phyloP scores from a whole-genome alignment of 2,888 invertebrate species.

The Alentia gelatinosa region DNA sequence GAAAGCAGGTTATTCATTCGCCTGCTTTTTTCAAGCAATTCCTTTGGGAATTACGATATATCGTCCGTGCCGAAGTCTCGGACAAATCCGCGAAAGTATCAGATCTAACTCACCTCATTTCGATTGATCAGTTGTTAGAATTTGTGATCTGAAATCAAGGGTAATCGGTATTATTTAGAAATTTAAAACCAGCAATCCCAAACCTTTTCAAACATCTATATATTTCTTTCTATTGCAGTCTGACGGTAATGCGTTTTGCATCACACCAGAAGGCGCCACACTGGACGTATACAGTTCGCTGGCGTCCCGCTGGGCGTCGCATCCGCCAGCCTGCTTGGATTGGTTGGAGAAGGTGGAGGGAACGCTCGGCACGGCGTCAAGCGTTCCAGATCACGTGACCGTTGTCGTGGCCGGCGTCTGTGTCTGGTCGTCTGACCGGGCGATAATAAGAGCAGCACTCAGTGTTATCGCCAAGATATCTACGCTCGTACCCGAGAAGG shows the following conservation, averaged over 20 bases:
- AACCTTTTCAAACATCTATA: too few relatives aligned
- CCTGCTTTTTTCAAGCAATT: too few relatives aligned
- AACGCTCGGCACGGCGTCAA: neutral
- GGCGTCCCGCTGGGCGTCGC: neutral
- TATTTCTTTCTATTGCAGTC: neutral
- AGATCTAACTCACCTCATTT: too few relatives aligned
- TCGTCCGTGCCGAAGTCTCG: too few relatives aligned
- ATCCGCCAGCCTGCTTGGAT: neutral
- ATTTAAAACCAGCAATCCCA: too few relatives aligned
- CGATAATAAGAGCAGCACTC: neutral
- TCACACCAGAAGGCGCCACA: constrained; percentile 8
- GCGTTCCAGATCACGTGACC: neutral
- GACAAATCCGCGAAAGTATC: too few relatives aligned
- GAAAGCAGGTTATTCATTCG: too few relatives aligned
- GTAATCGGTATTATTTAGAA: too few relatives aligned
- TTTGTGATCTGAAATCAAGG: too few relatives aligned
- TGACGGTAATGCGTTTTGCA: neutral
- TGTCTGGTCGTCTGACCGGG: neutral
- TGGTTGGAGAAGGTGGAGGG: neutral
- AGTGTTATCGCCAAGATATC: neutral
- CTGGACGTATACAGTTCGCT: neutral
- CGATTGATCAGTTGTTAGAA: too few relatives aligned
- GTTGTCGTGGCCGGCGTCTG: constrained; percentile 20
- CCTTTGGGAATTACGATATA: too few relatives aligned
- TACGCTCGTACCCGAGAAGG: neutral